Base-by-base conservation (phyloP, 2,113 vertebrate genomes). In the Pagrus major region DNA sequence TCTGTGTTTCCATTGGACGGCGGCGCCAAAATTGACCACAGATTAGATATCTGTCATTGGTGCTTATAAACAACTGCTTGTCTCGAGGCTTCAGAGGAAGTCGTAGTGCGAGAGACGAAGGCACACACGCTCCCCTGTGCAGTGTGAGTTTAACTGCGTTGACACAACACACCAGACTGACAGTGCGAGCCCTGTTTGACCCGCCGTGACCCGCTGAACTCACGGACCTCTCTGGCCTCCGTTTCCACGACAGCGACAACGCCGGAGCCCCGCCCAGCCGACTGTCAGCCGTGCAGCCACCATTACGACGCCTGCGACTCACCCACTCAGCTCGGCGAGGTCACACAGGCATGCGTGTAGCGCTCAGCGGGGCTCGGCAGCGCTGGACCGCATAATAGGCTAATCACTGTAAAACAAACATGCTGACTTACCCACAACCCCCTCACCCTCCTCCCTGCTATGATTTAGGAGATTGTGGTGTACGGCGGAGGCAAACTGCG, bases 381-480 rank as follows among this genome's bases (percentile, higher is more conserved):
- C 42, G 10, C 14, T 5, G 27, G 54, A 58, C 75, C 51, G 4
- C 70, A 78, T 86, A 78, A 88, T 78, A 51, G 81, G 31, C 75
- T 85, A 78, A 88, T 90, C 68, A 44, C 76, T 72, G 72, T 85
- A 84, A 80, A 82, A 69, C 81, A 83, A 86, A 86, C 81, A 84
- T n/a, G 33, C 71, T 58, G 61, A 68, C 60, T 47, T 73, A 33
- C 56, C 58, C 76, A 18, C 69, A 67, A n/a, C 60, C 60, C 74
- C 55, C 9, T 46, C 44, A 27, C 18, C 46, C 33, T 47, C 16
- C 35, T n/a, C 23, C 42, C 25, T 20, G 0, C 46, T 49, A 27
- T 71, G 81, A 72, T 81, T 84, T 73, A 67, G 63, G 51, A 76
- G 65, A 14, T 12, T 78, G 78, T 12, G 70, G 81, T 81, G 69